Conservation (phyloP, 1,140 invertebrate species). For the Caenorhabditis briggsae region DNA sequence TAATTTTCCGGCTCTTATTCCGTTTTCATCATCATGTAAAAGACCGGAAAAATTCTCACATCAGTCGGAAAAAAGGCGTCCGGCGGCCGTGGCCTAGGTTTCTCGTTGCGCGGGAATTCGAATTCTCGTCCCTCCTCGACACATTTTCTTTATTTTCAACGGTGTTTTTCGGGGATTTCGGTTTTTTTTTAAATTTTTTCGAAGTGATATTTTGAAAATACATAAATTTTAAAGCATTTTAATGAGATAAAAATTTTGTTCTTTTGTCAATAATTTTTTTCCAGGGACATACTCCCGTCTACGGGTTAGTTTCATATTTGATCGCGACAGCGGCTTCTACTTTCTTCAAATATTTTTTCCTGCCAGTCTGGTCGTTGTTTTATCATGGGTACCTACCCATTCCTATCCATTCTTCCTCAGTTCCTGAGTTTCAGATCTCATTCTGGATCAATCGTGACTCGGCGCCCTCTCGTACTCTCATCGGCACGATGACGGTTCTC, state of each 20-base stretch:
- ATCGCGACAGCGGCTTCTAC: constrained; percentile 97
- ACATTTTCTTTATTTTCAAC: too few relatives aligned
- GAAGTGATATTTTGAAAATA: too few relatives aligned
- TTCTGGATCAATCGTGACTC: constrained; percentile 78
- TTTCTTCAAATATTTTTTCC: constrained; percentile 98
- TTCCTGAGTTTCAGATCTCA: constrained; percentile 80
- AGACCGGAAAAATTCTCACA: too few relatives aligned
- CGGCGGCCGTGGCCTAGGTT: too few relatives aligned
- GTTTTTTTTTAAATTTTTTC: too few relatives aligned
- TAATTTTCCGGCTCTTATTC: too few relatives aligned
- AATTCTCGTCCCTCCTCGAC: too few relatives aligned
- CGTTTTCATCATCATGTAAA: too few relatives aligned
- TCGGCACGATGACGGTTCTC: constrained; percentile 72
- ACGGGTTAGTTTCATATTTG: constrained; percentile 96
- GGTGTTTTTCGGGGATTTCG: too few relatives aligned
- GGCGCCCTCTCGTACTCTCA: constrained; percentile 67
- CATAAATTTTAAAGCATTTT: background rate
- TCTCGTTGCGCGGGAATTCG: too few relatives aligned
- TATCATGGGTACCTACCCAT: constrained; percentile 85
- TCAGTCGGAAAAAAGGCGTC: too few relatives aligned
- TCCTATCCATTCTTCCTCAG: background rate
- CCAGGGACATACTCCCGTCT: constrained; percentile 95
- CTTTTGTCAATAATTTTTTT: constrained; percentile 43
- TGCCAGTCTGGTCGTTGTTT: constrained; percentile 96
- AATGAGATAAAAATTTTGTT: too few relatives aligned